Base-by-base conservation (phyloP, 2,797 vertebrate genomes). In the Anabacerthia variegaticeps region DNA sequence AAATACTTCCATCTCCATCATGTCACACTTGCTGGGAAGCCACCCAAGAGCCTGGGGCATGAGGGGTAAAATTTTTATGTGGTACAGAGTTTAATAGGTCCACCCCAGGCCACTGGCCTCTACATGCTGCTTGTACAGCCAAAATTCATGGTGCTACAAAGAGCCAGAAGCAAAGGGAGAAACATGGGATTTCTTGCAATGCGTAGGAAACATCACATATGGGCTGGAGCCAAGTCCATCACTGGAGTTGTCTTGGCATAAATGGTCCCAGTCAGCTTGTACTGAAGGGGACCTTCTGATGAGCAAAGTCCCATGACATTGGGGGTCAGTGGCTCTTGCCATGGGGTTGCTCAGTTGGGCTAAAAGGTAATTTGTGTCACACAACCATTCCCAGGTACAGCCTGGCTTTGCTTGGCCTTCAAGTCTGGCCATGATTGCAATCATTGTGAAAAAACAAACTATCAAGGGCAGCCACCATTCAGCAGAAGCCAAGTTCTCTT, bases 251-350 rank as follows among this genome's bases (percentile, higher is more conserved):
- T 67, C 68, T 32, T 46, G 34, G 20, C 23, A 34, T 37, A 69
- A 89, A 58, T 16, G 27, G 54, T 80, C 49, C 72, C 61, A 43
- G 13, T 12, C 46, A 69, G 69, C 36, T 17, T 32, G 51, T 21
- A 63, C 7, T 69, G 37, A 41, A 82, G 34, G 44, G 18, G 44
- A 52, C 6, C 27, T 91, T 49, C 59, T 73, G 61, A 24, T n/a
- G 44, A 71, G 28, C 2, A 1, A 85, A n/a, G 39, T 37, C 55
- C 44, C 1, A 1, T 30, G 30, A 36, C 1, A 0, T 4, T 1
- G 1, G 28, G 20, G n/a, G 26, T 58, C 52, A 27, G n/a, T n/a
- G 48, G 26, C n/a, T 93, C 13, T 68, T 74, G 28, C 23, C 28
- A 6, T 15, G 22, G 52, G 11, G 49, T 30, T 7, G 1, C 27